Percentiles rank a stretch among this genome's conserved stretches.
Evolutionary conservation across 2,113 vertebrate genomes (phyloP).

Genomic region (Istiophorus platypterus): DNA sequence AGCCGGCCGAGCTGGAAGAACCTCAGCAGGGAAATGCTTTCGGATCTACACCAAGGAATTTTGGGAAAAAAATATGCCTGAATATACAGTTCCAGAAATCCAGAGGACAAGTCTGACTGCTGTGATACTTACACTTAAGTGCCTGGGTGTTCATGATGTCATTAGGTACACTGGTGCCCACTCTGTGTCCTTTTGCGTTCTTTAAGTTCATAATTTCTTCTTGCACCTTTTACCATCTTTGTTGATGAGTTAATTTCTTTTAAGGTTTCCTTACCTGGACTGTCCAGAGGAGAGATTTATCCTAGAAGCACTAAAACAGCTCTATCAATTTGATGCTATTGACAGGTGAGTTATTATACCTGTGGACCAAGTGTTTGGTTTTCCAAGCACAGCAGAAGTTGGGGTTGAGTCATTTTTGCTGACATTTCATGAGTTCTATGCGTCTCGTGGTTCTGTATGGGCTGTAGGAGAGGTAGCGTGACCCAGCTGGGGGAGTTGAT

Average conservation of each 20-base stretch:
- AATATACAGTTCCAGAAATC: constrained; percentile 96
- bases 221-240: background rate
- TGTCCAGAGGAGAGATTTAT: constrained; percentile 94
- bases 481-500: constrained; percentile 92
- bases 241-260: constrained; percentile 17
- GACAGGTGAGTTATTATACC: constrained; percentile 87
- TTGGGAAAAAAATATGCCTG: constrained; percentile 96
- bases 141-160: constrained; percentile 95
- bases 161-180: constrained; percentile 86
- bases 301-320: constrained; percentile 94
- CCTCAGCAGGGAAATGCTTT: constrained; percentile 92
- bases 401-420: background rate
- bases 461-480: constrained; percentile 90
- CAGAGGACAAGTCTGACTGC: constrained; percentile 93
- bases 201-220: background rate
- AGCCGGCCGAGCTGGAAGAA: constrained; percentile 93
- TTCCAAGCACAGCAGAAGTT: background rate
- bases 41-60: constrained; percentile 91
- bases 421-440: constrained; percentile 2
- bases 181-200: background rate
- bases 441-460: constrained; percentile 29
- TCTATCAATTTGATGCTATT: constrained; percentile 95
- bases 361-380: background rate
- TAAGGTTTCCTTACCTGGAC: constrained; percentile 96
- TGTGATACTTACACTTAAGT: constrained; percentile 95